phyloP scores from a whole-genome alignment of 2,113 vertebrate species.

The Hippocampus guttulatus region DNA sequence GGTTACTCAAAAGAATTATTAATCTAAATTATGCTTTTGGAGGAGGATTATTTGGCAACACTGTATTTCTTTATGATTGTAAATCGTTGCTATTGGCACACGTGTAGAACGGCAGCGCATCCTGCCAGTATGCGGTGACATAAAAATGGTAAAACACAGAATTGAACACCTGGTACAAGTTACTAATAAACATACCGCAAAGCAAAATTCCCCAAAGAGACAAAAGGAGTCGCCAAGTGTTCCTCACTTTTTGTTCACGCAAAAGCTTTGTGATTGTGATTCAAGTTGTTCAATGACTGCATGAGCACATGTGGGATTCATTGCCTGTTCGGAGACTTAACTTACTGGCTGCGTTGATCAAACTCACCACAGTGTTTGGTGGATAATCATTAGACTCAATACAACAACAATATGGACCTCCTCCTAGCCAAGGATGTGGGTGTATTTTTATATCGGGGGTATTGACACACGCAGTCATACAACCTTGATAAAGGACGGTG shows the following conservation, averaged over 20 bases:
- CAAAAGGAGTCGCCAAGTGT: not conserved
- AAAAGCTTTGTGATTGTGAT: slow-evolving; percentile 7
- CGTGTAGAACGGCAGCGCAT: not conserved
- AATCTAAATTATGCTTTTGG: not conserved
- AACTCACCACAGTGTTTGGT: slow-evolving; percentile 20
- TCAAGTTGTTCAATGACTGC: slow-evolving; percentile 8
- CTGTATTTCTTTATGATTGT: no score
- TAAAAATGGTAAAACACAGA: not conserved
- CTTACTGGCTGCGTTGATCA: slow-evolving; percentile 32
- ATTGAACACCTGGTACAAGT: not conserved
- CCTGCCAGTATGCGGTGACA: not conserved
- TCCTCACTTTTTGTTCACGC: not conserved
- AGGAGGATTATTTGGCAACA: not conserved
- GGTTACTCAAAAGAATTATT: not conserved
- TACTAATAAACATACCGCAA: not conserved
- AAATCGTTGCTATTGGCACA: not conserved
- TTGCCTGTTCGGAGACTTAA: slow-evolving; percentile 19
- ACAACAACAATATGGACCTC: slow-evolving; percentile 12
- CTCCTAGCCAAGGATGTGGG: not conserved
- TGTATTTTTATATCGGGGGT: not conserved
- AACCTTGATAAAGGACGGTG: not conserved
- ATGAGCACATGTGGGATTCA: slow-evolving; percentile 34
- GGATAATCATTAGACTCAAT: slow-evolving; percentile 25
- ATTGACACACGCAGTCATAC: not conserved
- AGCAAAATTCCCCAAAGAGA: not conserved